These are phyloP conservation scores for Apodemia duryi DNA, from an alignment of 2,888 invertebrate species.

Conservation along the genomic window DNA sequence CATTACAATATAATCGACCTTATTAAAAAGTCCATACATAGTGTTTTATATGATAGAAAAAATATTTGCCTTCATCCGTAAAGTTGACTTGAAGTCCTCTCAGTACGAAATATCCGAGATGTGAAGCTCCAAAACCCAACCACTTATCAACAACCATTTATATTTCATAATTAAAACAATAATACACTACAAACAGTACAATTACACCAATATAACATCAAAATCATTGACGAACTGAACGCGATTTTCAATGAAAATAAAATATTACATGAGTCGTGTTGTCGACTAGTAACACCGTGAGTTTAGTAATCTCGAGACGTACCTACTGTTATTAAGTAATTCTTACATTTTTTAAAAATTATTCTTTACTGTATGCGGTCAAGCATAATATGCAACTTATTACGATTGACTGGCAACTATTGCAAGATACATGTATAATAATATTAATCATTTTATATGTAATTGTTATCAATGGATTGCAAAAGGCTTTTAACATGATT, in stretches of 20 bases:
- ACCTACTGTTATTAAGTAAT: neutral
- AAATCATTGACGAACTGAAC: conserved; percentile 6
- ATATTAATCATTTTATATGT: too few relatives aligned
- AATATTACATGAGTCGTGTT: neutral
- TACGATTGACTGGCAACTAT: neutral
- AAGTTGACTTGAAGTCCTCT: conserved; percentile 53
- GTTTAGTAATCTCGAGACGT: conserved; percentile 11
- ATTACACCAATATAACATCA: conserved; percentile 6
- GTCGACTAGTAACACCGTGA: conserved; percentile 1
- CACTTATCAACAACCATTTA: conserved; percentile 64
- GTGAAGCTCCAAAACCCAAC: conserved; percentile 46
- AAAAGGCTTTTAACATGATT: too few relatives aligned
- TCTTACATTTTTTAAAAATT: neutral
- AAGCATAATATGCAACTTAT: neutral
- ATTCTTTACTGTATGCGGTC: neutral
- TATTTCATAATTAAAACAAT: conserved; percentile 37
- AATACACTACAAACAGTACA: conserved; percentile 10
- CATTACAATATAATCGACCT: too few relatives aligned
- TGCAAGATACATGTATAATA: too few relatives aligned
- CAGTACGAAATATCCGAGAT: conserved; percentile 47
- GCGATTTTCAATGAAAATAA: neutral
- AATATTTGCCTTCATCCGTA: conserved; percentile 51
- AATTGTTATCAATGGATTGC: too few relatives aligned
- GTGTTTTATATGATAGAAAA: neutral
- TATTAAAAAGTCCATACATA: neutral